A percentile compares a stretch with the other conserved stretches of the same genome.
These are phyloP conservation scores for Serripes groenlandicus DNA, from an alignment of 2,888 invertebrate genomes.

Conservation along the genomic window DNA sequence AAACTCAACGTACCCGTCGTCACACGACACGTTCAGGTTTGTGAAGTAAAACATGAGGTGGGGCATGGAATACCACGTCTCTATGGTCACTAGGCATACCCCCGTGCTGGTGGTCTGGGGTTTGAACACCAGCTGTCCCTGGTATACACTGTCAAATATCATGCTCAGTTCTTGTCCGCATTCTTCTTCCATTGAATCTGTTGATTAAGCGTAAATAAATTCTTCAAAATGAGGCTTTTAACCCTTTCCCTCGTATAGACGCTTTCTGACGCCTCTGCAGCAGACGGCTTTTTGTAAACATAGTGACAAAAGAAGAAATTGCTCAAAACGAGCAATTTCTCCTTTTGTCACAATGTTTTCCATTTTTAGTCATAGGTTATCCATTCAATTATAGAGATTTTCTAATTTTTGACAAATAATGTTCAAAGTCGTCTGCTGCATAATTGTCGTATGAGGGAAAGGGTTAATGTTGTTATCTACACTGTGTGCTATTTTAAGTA, in stretches of 20 bases:
- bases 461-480: too few relatives aligned
- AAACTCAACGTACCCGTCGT: neutral
- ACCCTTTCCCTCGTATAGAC: neutral
- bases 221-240: neutral
- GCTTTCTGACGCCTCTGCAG: neutral
- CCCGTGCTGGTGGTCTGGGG: neutral
- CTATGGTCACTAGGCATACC: slow-evolving; percentile 5
- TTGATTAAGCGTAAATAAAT: neutral
- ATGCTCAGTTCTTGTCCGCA: slow-evolving; percentile 3
- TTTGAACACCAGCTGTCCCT: slow-evolving; percentile 1
- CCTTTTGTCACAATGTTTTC: neutral
- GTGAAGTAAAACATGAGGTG: slow-evolving; percentile 15
- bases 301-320: neutral
- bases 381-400: too few relatives aligned
- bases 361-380: too few relatives aligned
- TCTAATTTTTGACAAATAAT: too few relatives aligned
- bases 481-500: too few relatives aligned
- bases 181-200: slow-evolving; percentile 14
- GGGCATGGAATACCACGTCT: slow-evolving; percentile 19
- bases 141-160: slow-evolving; percentile 6
- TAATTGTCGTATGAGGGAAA: too few relatives aligned
- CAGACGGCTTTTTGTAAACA: neutral
- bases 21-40: slow-evolving; percentile 6
- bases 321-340: neutral
- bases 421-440: too few relatives aligned